Percentiles rank a stretch among this genome's conserved stretches.
These are phyloP conservation scores for Marcusenius ussheri DNA, from an alignment of 2,113 vertebrate genomes.

Conservation along the genomic window DNA sequence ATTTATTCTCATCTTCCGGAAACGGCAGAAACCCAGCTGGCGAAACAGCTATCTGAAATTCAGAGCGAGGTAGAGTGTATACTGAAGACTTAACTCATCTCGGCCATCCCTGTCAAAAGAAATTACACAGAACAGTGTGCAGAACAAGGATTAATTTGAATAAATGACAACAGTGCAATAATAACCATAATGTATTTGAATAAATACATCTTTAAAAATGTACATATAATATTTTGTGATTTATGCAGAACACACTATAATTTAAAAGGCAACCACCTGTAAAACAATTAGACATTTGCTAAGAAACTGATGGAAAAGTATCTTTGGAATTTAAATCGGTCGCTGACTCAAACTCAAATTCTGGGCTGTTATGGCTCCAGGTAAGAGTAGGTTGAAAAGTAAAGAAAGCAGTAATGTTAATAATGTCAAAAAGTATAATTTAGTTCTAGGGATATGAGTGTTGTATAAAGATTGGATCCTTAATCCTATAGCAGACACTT, in stretches of 20 bases:
- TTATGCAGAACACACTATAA: neutral
- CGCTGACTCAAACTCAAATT: neutral
- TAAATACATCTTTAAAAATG: neutral
- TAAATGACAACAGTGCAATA: neutral
- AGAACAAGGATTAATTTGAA: neutral
- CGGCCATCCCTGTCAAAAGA: neutral
- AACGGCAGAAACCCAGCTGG: slow-evolving; percentile 46
- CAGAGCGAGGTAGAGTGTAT: slow-evolving; percentile 20
- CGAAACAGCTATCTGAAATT: slow-evolving; percentile 3
- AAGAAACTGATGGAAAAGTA: neutral
- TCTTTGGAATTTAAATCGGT: neutral
- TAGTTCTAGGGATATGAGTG: neutral
- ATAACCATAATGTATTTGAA: neutral
- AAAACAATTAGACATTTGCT: neutral
- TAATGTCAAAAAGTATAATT: neutral
- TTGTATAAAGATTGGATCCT: neutral
- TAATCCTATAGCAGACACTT: neutral
- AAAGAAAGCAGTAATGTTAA: neutral
- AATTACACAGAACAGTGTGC: neutral
- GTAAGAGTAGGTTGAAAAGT: neutral
- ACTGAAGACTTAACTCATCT: neutral
- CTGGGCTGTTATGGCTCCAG: neutral
- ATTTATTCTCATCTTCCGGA: slow-evolving; percentile 54
- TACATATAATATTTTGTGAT: neutral
- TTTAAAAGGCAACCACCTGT: neutral